phyloP scores from a whole-genome alignment of 2,797 vertebrate genomes.

The Enteromius mattozi region DNA sequence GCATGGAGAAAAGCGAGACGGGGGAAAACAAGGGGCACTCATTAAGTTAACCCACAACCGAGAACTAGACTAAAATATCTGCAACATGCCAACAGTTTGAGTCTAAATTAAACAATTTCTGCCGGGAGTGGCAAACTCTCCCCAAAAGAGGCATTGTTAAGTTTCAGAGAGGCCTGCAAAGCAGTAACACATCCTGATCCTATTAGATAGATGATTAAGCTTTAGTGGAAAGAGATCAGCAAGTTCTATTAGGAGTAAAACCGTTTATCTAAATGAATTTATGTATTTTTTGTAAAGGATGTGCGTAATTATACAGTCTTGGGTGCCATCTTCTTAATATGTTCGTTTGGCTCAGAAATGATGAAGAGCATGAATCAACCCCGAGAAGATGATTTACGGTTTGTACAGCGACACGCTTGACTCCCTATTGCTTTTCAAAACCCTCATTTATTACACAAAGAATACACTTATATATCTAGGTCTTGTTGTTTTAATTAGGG shows the following conservation, averaged over 20 bases:
- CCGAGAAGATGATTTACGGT: conserved; percentile 81
- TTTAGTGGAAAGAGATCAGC: conserved; percentile 50
- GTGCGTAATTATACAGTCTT: conserved; percentile 55
- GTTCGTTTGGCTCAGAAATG: conserved; percentile 75
- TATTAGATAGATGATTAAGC: conserved; percentile 55
- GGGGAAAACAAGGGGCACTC: conserved; percentile 63
- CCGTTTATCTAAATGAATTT: conserved; percentile 28
- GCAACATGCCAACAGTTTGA: conserved; percentile 48
- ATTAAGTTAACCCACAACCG: conserved; percentile 72
- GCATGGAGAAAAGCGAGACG: conserved; percentile 62
- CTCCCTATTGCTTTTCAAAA: conserved; percentile 73
- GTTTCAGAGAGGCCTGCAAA: conserved; percentile 1
- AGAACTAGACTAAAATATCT: conserved; percentile 66
- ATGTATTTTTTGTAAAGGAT: conserved; percentile 52
- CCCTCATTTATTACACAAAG: conserved; percentile 80
- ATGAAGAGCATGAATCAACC: conserved; percentile 78
- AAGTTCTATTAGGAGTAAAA: conserved; percentile 45
- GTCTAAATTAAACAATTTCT: neutral
- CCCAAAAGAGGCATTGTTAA: neutral
- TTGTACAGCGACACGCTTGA: conserved; percentile 74
- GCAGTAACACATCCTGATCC: conserved; percentile 10
- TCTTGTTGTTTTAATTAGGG: conserved; percentile 86
- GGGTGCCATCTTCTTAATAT: conserved; percentile 73
- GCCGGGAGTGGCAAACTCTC: conserved; percentile 1
- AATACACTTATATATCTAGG: conserved; percentile 79